phyloP scores from a whole-genome alignment of 1,140 invertebrate species.

The Calephelis nemesis region DNA sequence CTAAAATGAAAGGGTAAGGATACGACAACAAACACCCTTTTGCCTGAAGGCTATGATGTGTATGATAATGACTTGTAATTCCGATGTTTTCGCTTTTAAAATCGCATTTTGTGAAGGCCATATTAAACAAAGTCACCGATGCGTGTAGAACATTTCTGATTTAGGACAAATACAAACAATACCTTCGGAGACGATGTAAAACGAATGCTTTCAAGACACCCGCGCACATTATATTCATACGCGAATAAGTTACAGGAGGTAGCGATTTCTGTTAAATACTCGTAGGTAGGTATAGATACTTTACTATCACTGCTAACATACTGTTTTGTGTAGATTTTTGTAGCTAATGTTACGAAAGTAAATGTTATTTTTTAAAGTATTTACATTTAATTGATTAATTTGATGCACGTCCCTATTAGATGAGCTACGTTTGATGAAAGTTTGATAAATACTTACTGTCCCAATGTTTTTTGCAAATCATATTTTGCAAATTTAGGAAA shows the following conservation, averaged over 20 bases:
- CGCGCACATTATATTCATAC: constrained; percentile 37
- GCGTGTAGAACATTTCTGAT: constrained; percentile 58
- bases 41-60: constrained; percentile 65
- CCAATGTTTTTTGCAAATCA: too few species aligned
- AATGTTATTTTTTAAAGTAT: too few species aligned
- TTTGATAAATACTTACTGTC: too few species aligned
- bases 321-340: too few species aligned
- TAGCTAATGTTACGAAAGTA: too few species aligned
- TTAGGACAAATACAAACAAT: constrained; percentile 63
- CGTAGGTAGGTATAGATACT: too few species aligned
- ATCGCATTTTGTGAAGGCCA: constrained; percentile 72
- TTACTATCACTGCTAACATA: too few species aligned
- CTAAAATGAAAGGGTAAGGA: constrained; percentile 62
- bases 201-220: constrained; percentile 60
- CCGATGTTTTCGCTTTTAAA: constrained; percentile 75
- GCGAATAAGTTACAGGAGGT: constrained; percentile 35
- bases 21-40: constrained; percentile 70
- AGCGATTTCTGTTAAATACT: neutral
- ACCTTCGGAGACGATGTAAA: constrained; percentile 61
- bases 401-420: too few species aligned
- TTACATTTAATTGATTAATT: too few species aligned
- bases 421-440: too few species aligned
- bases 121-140: constrained; percentile 60
- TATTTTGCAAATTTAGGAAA: too few species aligned
- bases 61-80: constrained; percentile 70